These are phyloP conservation scores for Lasioglossum pauxillum DNA, from an alignment of 2,888 invertebrate genomes.

Conservation along the genomic window DNA sequence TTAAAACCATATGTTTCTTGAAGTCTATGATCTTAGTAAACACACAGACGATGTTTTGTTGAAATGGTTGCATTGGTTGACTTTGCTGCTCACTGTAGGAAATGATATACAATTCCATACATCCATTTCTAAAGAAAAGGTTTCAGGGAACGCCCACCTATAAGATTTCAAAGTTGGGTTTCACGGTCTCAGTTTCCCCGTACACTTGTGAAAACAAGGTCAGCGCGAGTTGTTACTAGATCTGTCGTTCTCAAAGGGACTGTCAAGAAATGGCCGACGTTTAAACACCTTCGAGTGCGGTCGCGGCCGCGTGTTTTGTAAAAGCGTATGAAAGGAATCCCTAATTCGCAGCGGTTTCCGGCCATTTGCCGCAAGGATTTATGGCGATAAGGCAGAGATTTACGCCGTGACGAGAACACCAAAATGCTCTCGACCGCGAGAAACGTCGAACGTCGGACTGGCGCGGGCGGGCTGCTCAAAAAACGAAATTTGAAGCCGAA, in stretches of 20 bases:
- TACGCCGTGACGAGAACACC: constrained; percentile 62
- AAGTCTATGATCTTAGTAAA: too few relatives aligned
- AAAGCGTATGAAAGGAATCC: constrained; percentile 31
- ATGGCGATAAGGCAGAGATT: constrained; percentile 57
- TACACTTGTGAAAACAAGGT: neutral
- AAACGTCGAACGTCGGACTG: constrained; percentile 49
- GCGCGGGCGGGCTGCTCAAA: too few relatives aligned
- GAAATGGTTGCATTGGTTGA: too few relatives aligned
- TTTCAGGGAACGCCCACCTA: neutral
- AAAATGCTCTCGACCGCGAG: constrained; percentile 69
- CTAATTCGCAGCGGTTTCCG: constrained; percentile 41
- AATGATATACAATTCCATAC: neutral
- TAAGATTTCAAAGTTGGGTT: neutral
- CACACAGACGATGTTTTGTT: too few relatives aligned
- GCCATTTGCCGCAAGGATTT: constrained; percentile 59
- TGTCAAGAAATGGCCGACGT: neutral
- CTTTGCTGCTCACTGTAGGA: neutral
- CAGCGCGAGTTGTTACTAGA: neutral
- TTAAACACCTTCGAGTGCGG: neutral
- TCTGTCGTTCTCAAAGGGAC: neutral
- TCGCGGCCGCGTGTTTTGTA: constrained; percentile 24
- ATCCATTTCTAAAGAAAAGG: neutral
- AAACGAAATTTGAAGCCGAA: constrained; percentile 71
- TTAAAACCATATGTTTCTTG: too few relatives aligned
- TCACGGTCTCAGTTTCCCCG: neutral